Percentiles rank a stretch among this genome's conserved stretches.
These are phyloP conservation scores for Uloborus diversus DNA, from an alignment of 1,140 invertebrate species.

Conservation along the genomic window DNA sequence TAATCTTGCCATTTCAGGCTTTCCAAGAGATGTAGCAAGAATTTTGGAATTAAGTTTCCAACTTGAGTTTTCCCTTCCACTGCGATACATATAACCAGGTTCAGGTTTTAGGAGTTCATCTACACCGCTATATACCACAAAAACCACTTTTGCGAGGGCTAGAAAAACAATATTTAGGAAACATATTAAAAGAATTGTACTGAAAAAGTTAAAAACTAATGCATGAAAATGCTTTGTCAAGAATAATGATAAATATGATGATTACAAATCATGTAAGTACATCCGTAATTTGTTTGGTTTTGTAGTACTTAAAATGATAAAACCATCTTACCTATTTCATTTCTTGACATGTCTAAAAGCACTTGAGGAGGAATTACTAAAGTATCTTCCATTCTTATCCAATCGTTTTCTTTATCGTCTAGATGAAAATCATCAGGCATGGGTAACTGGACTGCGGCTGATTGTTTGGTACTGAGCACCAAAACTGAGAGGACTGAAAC, in stretches of 20 bases:
- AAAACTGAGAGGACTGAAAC: conserved; percentile 57
- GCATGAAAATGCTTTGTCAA: background rate
- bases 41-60: conserved; percentile 86
- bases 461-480: conserved; percentile 56
- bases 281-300: no score
- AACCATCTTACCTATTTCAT: no score
- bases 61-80: conserved; percentile 59
- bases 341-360: conserved; percentile 59
- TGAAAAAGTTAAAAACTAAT: background rate
- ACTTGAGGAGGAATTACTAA: conserved; percentile 58
- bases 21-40: conserved; percentile 68
- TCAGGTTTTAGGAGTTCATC: conserved; percentile 57
- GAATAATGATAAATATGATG: background rate
- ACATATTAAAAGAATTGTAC: background rate
- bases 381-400: conserved; percentile 59
- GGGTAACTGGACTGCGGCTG: conserved; percentile 52
- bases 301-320: no score
- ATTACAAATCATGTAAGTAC: background rate
- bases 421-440: conserved; percentile 52
- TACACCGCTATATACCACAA: conserved; percentile 57
- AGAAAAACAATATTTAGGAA: background rate
- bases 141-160: conserved; percentile 59
- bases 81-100: background rate
- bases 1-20: conserved; percentile 34
- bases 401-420: conserved; percentile 45